phyloP scores from a whole-genome alignment of 2,797 vertebrate genomes.

The Enteromius anoplus region DNA sequence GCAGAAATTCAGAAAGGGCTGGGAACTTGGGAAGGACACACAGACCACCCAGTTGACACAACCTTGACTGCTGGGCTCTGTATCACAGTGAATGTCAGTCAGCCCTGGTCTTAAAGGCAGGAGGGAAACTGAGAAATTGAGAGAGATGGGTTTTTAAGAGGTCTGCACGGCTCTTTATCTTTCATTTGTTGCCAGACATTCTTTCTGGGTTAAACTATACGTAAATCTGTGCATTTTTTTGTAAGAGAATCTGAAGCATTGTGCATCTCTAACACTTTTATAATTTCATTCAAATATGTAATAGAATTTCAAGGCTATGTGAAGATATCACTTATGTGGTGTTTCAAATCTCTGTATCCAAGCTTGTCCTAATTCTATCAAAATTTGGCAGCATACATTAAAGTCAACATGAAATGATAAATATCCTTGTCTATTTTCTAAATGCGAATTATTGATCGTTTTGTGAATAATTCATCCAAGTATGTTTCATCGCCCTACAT shows the following conservation, averaged over 20 bases:
- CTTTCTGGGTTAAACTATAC: neutral
- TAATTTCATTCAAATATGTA: constrained; percentile 12
- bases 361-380: constrained; percentile 52
- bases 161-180: constrained; percentile 28
- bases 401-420: constrained; percentile 16
- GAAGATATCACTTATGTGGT: constrained; percentile 35
- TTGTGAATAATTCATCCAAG: neutral
- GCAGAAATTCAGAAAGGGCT: neutral
- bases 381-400: constrained; percentile 26
- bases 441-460: constrained; percentile 4
- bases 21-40: neutral
- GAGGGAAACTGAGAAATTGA: neutral
- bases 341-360: constrained; percentile 48
- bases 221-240: neutral
- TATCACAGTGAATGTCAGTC: constrained; percentile 50
- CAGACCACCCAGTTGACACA: constrained; percentile 39
- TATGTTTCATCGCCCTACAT: neutral
- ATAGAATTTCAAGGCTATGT: constrained; percentile 1
- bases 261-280: neutral
- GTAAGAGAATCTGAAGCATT: neutral
- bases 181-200: constrained; percentile 36
- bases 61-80: constrained; percentile 44
- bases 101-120: constrained; percentile 13
- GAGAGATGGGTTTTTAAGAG: constrained; percentile 33
- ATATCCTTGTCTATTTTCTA: neutral